These are phyloP conservation scores for Regulus satrapa DNA, from an alignment of 2,113 vertebrate species.

Conservation along the genomic window DNA sequence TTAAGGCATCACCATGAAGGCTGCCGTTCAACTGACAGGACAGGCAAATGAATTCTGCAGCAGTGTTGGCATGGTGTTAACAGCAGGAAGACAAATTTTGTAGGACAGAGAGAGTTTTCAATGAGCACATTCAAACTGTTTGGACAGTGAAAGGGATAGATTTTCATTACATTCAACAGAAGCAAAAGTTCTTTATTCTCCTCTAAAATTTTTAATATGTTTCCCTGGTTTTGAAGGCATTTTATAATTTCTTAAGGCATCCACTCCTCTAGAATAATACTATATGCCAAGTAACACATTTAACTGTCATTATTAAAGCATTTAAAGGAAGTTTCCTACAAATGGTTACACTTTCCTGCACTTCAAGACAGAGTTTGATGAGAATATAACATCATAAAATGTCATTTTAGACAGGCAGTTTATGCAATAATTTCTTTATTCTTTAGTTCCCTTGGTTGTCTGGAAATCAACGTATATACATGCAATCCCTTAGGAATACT, in stretches of 20 bases:
- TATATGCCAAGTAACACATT: neutral
- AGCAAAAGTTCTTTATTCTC: neutral
- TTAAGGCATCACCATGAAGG: too few relatives aligned
- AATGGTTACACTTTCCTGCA: neutral
- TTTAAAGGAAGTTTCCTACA: neutral
- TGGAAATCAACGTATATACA: neutral
- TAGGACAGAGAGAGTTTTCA: neutral
- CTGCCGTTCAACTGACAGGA: neutral
- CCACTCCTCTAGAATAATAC: neutral
- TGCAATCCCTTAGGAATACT: neutral
- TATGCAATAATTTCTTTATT: neutral
- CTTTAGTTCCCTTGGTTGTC: neutral
- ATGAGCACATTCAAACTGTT: neutral
- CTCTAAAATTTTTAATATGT: neutral
- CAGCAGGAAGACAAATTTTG: neutral
- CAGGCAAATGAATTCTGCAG: neutral
- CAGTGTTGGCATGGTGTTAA: neutral
- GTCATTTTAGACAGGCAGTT: neutral
- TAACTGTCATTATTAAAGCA: neutral
- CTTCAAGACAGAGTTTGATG: neutral
- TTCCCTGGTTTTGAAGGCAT: neutral
- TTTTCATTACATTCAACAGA: neutral
- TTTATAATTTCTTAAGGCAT: neutral
- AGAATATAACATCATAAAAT: neutral
- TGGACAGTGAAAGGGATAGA: neutral